Evolutionary conservation across 2,888 invertebrate genomes (phyloP).

Genomic region (Phengaris arion): DNA sequence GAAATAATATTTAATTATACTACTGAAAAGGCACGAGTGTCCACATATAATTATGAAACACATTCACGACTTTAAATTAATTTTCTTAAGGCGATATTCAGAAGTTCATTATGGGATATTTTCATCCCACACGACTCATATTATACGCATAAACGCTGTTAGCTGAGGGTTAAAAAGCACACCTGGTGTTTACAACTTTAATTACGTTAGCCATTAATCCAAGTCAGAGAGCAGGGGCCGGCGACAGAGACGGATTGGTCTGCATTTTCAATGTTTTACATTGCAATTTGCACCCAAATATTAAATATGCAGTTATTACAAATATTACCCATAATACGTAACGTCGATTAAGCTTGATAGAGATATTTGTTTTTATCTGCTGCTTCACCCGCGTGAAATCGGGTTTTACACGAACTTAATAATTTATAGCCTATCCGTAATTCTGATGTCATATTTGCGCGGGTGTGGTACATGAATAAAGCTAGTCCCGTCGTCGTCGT

Average conservation of each 20-base stretch:
- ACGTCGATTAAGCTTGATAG: not conserved
- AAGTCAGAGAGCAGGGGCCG: constrained; percentile 58
- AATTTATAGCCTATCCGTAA: too few relatives aligned
- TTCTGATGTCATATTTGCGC: too few relatives aligned
- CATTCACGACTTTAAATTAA: constrained; percentile 16
- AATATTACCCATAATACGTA: not conserved
- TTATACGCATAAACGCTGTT: constrained; percentile 43
- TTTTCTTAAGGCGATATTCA: constrained; percentile 29
- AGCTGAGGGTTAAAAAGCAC: constrained; percentile 48
- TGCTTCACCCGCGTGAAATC: too few relatives aligned
- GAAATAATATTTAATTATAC: constrained; percentile 28
- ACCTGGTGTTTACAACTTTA: constrained; percentile 70
- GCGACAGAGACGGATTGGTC: constrained; percentile 64
- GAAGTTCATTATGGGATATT: constrained; percentile 21
- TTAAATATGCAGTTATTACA: constrained; percentile 19
- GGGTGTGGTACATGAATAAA: too few relatives aligned
- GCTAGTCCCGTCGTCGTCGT: too few relatives aligned
- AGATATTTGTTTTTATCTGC: too few relatives aligned
- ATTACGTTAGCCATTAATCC: constrained; percentile 68
- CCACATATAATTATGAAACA: constrained; percentile 25
- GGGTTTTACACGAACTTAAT: too few relatives aligned
- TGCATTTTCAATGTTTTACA: constrained; percentile 46
- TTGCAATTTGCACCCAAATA: constrained; percentile 30
- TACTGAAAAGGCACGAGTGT: constrained; percentile 20
- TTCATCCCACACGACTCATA: constrained; percentile 35